A percentile compares a stretch with the other conserved stretches of the same genome.
phyloP scores from a whole-genome alignment of 2,888 invertebrate species.

The Pteria penguin region DNA sequence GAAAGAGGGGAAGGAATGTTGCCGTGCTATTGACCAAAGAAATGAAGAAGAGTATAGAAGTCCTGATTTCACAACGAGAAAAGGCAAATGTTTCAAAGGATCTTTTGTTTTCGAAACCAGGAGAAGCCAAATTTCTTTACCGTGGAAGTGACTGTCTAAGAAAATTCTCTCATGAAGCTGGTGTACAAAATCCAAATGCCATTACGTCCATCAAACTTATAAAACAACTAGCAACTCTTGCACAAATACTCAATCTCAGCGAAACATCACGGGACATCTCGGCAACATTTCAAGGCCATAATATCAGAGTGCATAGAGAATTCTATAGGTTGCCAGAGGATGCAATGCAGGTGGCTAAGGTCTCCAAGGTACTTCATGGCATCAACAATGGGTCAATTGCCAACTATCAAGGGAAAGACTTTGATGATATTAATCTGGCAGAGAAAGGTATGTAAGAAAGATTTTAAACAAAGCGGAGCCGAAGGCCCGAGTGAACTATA shows the following conservation, averaged over 20 bases:
- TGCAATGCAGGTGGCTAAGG: conserved; percentile 38
- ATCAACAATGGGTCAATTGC: conserved; percentile 30
- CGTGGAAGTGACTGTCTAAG: conserved; percentile 33
- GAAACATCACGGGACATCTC: conserved; percentile 39
- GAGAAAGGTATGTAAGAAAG: conserved; percentile 20
- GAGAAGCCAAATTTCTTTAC: conserved; percentile 8
- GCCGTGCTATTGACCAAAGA: conserved; percentile 24
- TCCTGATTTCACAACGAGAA: conserved; percentile 28
- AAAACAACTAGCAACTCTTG: conserved; percentile 53
- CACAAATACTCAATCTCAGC: conserved; percentile 46
- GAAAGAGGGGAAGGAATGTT: conserved; percentile 29
- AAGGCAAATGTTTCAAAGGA: conserved; percentile 6
- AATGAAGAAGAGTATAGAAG: conserved; percentile 22
- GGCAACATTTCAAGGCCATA: conserved; percentile 39
- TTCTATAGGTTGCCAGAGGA: conserved; percentile 42
- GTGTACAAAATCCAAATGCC: conserved; percentile 24
- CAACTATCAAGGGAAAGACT: conserved; percentile 25
- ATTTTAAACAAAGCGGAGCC: neutral
- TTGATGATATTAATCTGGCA: conserved; percentile 30
- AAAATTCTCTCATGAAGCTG: conserved; percentile 20
- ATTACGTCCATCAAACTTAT: conserved; percentile 47
- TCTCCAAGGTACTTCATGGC: conserved; percentile 36
- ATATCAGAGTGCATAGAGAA: conserved; percentile 39
- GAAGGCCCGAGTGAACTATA: neutral
- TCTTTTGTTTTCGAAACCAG: conserved; percentile 18